Evolutionary conservation across 2,888 invertebrate species (phyloP), one percentile per base, ranked within the genome.

Genomic region (Ophioninae sp.): DNA sequence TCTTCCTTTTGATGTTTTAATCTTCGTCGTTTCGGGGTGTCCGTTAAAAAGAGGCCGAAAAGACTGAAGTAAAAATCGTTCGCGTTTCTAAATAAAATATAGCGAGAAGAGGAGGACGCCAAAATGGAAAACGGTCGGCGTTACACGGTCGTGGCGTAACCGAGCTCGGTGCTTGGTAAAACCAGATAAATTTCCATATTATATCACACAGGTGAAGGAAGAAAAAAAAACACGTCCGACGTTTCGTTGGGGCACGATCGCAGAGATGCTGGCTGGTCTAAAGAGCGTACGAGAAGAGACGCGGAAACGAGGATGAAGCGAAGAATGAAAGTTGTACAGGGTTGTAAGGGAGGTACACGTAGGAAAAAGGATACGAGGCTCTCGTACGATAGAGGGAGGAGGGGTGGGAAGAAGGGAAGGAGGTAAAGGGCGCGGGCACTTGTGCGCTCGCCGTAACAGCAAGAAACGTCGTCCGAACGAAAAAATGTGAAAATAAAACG

Each of bases 131-230:
- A 75, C 20, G 30, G 41, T 62, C 20, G 61, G 64, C 23, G 37
- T 69, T 50, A 77, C 44, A 77, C 44, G 39, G 65, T 78, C 64
- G 75, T n/a, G 65, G 10, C 72, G 72, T 64, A 73, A 79, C 79
- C 67, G 72, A 72, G 57, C 2, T 56, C 79, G 62, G 44, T 73
- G 50, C 79, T 81, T 75, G 79, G 72, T 62, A 79, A 81, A 81
- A 67, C 50, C 56, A 67, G 74, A 81, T 81, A 75, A 84, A 84
- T 81, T 81, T 72, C 79, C 81, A 81, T 81, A 79, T 75, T 65
- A 67, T 69, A 67, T 65, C 41, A 56, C 37, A 64, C 23, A 62
- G 61, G 67, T 62, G 30, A 65, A 64, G 65, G 81, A 78, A 81
- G 6, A 41, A 6, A 6, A 17, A 17, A 57, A n/a, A n/a, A 56